These are phyloP conservation scores for Sebastes cheni DNA, from an alignment of 2,797 vertebrate species.

Conservation along the genomic window DNA sequence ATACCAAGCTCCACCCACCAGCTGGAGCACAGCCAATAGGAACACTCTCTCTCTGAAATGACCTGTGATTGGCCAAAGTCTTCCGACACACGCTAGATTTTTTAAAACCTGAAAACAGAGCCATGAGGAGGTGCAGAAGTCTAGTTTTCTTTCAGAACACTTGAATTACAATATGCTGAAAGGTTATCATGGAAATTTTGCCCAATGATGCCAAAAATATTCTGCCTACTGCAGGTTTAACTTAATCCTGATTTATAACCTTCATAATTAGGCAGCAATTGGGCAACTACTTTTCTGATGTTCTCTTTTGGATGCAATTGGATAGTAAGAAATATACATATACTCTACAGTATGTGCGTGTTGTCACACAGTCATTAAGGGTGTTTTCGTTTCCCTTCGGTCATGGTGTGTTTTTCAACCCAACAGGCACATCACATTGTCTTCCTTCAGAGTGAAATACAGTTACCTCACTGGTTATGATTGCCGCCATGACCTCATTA, in stretches of 20 bases:
- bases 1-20: too few species aligned
- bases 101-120: too few species aligned
- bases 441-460: constrained; percentile 64
- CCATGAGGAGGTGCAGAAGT: too few species aligned
- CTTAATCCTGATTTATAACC: constrained; percentile 29
- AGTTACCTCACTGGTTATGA: constrained; percentile 77
- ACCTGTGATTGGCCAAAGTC: too few species aligned
- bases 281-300: constrained; percentile 12
- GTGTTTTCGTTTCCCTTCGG: constrained; percentile 45
- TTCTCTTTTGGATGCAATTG: constrained; percentile 13
- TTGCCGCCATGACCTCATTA: constrained; percentile 75
- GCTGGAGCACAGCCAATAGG: too few species aligned
- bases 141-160: too few species aligned
- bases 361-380: constrained; percentile 32
- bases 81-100: rapidly evolving
- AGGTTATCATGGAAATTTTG: too few species aligned
- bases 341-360: background rate
- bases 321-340: background rate
- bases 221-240: background rate
- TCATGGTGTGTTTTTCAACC: constrained; percentile 66
- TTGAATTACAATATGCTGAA: too few species aligned
- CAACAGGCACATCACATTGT: constrained; percentile 68
- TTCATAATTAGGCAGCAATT: constrained; percentile 10
- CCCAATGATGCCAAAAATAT: too few species aligned
- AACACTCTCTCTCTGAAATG: too few species aligned